Evolutionary conservation across 1,140 invertebrate species (phyloP).

Genomic region (Micrasema minimum): DNA sequence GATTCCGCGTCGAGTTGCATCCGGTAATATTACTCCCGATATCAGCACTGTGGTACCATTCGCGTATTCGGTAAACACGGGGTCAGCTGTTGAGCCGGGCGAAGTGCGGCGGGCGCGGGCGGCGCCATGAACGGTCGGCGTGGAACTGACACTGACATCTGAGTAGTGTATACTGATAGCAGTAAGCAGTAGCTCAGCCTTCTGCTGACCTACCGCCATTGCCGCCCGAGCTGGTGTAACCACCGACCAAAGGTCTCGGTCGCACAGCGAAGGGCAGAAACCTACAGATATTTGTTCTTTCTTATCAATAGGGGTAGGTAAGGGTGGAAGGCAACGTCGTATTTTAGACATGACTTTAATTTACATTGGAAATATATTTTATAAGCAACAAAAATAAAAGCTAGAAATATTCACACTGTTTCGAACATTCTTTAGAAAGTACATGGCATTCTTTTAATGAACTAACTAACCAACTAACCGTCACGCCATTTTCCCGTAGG

Average conservation of each 20-base stretch:
- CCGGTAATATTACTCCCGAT: background rate
- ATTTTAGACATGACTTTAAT: too few species aligned
- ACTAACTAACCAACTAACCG: too few species aligned
- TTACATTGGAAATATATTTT: too few species aligned
- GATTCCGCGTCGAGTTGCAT: background rate
- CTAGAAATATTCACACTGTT: too few species aligned
- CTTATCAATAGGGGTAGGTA: too few species aligned
- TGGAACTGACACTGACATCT: constrained; percentile 10
- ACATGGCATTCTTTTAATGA: too few species aligned
- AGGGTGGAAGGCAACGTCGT: too few species aligned
- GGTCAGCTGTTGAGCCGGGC: constrained; percentile 5
- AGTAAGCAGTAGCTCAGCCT: background rate
- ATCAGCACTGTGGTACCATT: background rate
- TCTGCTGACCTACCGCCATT: background rate
- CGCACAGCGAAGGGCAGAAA: background rate
- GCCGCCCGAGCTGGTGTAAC: background rate
- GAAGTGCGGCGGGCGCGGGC: background rate
- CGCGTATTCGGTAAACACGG: constrained; percentile 4
- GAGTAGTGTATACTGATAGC: constrained; percentile 7
- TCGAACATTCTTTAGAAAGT: too few species aligned
- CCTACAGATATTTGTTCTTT: too few species aligned
- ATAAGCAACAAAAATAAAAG: too few species aligned
- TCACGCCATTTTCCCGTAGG: too few species aligned
- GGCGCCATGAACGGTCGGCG: constrained; percentile 11
- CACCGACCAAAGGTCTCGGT: background rate